Evolutionary conservation across 2,113 vertebrate genomes (phyloP).

Genomic region (Martes martes): DNA sequence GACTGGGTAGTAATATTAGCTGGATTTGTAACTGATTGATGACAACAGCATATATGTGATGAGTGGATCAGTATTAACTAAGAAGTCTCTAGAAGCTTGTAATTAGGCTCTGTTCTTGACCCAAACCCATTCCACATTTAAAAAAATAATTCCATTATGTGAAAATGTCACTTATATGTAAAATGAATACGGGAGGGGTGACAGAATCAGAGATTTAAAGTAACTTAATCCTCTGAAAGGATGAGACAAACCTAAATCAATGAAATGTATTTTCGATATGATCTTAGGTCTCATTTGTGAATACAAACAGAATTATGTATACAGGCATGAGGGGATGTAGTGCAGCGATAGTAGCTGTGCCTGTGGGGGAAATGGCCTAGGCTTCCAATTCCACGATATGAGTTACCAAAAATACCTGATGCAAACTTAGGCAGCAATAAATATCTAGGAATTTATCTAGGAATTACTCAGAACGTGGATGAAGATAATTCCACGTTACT

Average conservation of each 20-base stretch:
- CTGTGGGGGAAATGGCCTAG: neutral
- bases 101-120: neutral
- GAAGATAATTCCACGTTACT: neutral
- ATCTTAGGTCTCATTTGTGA: neutral
- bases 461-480: constrained; percentile 42
- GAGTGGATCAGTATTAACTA: neutral
- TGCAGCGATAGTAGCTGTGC: neutral
- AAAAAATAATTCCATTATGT: neutral
- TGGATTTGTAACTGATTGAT: neutral
- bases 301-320: neutral
- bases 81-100: neutral
- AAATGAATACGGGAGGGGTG: neutral
- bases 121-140: neutral
- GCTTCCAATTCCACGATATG: neutral
- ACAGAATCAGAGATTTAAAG: neutral
- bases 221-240: neutral
- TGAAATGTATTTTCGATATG: neutral
- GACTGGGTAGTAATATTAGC: neutral
- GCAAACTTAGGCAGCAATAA: constrained; percentile 14
- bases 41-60: neutral
- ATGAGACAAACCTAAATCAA: neutral
- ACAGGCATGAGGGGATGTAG: neutral
- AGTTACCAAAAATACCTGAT: neutral
- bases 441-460: constrained; percentile 40
- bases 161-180: neutral